Base-by-base conservation (phyloP, 2,113 vertebrate genomes). In the Sorex araneus region DNA sequence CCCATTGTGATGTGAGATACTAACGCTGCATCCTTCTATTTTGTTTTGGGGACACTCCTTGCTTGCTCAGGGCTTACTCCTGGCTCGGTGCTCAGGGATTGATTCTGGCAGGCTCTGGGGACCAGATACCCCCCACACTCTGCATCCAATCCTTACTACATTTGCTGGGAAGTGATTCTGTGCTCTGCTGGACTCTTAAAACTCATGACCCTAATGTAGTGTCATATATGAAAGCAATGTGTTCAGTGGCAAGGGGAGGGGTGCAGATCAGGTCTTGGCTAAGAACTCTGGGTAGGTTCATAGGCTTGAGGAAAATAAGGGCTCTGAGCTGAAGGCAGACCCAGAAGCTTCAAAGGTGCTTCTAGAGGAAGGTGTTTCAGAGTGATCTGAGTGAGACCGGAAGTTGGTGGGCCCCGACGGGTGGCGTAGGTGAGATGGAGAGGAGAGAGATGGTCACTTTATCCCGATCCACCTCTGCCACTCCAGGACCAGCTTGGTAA, bases 161-260 rank as follows among this genome's bases (percentile, higher is more conserved):
- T 54, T 90, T 73, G 54, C 50, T 81, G 34, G 78, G 63, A 74
- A 79, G 74, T 66, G 25, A 30, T 21, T 25, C 57, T 67, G 16
- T 75, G 16, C 40, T 85, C 36, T 66, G 89, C 32, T 66, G 73
- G 50, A 89, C 40, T 73, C 16, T 73, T 60, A 43, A 86, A 32
- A 10, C 40, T 89, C 47, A 69, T 13, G 34, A 74, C 79, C 8
- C 30, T 84, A 79, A 66, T 23, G 11, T 11, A 23, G 27, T 21
- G 2, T 84, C 19, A 15, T 74, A 5, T 34, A 50, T 21, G 18
- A 50, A 3, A 71, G n/a, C 45, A 84, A 34, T 4, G 7, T 76
- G 18, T 54, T 71, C 71, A 90, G 23, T 8, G 23, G 25, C 64
- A 87, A 21, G 9, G 12, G 5, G 34, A 45, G 45, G 28, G 60